Base-by-base conservation (phyloP, 2,888 invertebrate genomes). In the Hymenopus coronatus region DNA sequence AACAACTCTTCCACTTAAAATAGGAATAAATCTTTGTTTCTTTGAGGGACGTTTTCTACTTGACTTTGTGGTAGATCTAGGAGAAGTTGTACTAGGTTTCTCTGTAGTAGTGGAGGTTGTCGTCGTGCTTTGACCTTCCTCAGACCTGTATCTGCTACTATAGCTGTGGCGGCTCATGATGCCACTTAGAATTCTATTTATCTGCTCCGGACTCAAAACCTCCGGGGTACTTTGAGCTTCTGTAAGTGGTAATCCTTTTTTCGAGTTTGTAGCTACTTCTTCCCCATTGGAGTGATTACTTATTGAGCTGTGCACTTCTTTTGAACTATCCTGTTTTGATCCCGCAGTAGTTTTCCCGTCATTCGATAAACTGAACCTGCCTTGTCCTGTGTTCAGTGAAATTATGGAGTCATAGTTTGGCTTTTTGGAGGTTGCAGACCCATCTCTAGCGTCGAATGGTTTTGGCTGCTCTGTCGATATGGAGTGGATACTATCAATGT, bases 101-200 rank as follows among this genome's bases (percentile, higher is more conserved):
- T 70, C 20, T 70, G 54, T 70, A 14, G 54, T 70, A 6, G 54
- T 70, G 54, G 54, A 20, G 20, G 20, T 70, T 70, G 54, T 70
- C 20, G 54, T 70, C 0, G 54, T 70, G 54, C 54, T 70, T 3
- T 15, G 6, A 20, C 4, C 4, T 20, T 70, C 20, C 4, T 20
- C 25, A 70, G 54, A 70, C 54, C 54, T 70, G 20, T 70, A 70
- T 4, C 54, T 15, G 54, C 54, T 70, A 4, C 54, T 70, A 4
- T 70, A 70, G 54, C 54, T 88, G 25, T 88, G 88, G 3, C 88
- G 30, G n/a, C 83, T 88, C 84, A 88, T 88, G 30, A 83, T 46
- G 3, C 84, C 84, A 25, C 88, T 83, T 15, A 88, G 25, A n/a
- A 88, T 46, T 46, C 82, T 88, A 14, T 88, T 88, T 30, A 88